Conservation (phyloP, 2,113 vertebrate genomes). For the Tetrax tetrax region DNA sequence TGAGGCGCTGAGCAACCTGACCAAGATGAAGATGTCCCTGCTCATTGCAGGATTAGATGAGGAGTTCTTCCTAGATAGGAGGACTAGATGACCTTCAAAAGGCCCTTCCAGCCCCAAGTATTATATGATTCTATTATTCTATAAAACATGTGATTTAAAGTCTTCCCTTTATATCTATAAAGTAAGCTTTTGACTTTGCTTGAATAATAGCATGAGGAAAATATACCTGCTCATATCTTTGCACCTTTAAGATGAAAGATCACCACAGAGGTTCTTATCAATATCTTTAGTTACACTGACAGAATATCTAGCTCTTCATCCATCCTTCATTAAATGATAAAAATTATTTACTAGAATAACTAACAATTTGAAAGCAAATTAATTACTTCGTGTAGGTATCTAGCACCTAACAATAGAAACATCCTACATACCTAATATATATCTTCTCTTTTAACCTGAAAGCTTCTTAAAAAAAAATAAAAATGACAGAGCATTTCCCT, state of each 20-base stretch:
- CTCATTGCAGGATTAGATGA: too few relatives aligned
- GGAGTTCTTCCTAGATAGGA: too few relatives aligned
- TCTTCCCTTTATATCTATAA: not conserved
- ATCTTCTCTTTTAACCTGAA: not conserved
- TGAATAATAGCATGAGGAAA: not conserved
- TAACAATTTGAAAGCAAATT: not conserved
- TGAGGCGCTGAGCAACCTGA: too few relatives aligned
- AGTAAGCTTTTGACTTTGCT: not conserved
- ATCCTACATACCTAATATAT: not conserved
- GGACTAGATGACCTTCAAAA: too few relatives aligned
- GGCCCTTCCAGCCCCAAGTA: too few relatives aligned
- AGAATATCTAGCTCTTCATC: not conserved
- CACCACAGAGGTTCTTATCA: not conserved
- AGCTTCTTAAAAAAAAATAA: not conserved
- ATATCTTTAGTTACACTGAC: not conserved
- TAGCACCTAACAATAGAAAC: not conserved
- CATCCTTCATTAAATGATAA: not conserved
- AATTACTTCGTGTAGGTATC: not conserved
- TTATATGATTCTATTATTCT: too few relatives aligned
- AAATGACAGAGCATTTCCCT: fast-evolving
- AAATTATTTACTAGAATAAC: not conserved
- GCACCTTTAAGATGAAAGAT: not conserved
- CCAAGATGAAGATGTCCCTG: too few relatives aligned
- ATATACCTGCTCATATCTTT: not conserved
- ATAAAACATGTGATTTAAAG: not conserved